Base-by-base conservation (phyloP, 37 sponge, comb jelly and placozoan species). In the Ephydatia muelleri region DNA sequence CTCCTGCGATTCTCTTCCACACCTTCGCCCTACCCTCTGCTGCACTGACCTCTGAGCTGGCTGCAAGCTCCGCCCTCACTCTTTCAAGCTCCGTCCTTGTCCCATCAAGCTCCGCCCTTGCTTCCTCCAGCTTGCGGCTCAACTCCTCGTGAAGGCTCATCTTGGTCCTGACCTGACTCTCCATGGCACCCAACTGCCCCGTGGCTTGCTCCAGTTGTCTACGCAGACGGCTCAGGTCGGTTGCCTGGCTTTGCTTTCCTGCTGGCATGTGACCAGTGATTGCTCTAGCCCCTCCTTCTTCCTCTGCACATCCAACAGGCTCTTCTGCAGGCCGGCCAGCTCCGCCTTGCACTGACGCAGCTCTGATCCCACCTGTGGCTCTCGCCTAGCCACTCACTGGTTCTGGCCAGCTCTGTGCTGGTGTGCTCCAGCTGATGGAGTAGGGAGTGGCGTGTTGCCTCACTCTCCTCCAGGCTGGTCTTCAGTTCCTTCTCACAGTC, bases 1-100 rank as follows among this genome's bases (percentile, higher is more conserved):
- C 34, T 65, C 82, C 33, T 87, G 68, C 23, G 67, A 80, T 39
- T 28, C 75, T 38, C 73, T 86, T 83, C 77, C 76, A n/a, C 76
- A 72, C 76, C 82, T 78, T 49, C 5, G 5, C 79, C 35, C 73
- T 65, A 25, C 70, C 34, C 38, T 73, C 80, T 2, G 33, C 84
- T 29, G 22, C 69, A 67, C 75, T 29, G 31, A 84, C 66, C 36
- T 83, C 72, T 35, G 31, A 28, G 67, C 69, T 43, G 25, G 37
- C 47, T 25, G 72, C 79, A 70, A 81, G 28, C 72, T 85, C 36
- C 35, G 19, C 67, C 49, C 48, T 37, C 83, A n/a, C n/a, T n/a
- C n/a, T n/a, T n/a, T n/a, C n/a, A n/a, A n/a, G n/a, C n/a, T n/a
- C n/a, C n/a, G n/a, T n/a, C n/a, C n/a, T n/a, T n/a, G 85, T 23